Percentiles rank a stretch among this genome's conserved stretches.
These are phyloP conservation scores for Nymphalis urticae DNA, from an alignment of 2,888 invertebrate species.

Conservation along the genomic window DNA sequence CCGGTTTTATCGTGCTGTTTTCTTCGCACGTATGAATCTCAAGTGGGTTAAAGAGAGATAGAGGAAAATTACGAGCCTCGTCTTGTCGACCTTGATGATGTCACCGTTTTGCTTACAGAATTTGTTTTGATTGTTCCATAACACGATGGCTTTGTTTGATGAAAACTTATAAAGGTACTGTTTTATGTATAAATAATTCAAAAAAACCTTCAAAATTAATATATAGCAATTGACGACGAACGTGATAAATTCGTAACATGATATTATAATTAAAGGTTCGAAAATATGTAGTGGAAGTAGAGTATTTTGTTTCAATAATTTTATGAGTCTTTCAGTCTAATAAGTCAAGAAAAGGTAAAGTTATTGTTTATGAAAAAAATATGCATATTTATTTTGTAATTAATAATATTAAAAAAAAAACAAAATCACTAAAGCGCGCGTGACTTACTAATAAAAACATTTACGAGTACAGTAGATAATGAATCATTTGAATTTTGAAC, in stretches of 20 bases:
- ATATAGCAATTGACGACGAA: not conserved
- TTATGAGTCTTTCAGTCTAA: not conserved
- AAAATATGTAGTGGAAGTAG: no score
- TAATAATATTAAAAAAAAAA: no score
- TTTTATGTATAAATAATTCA: not conserved
- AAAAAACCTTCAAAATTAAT: not conserved
- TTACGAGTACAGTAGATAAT: not conserved
- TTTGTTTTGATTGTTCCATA: slow-evolving; percentile 53
- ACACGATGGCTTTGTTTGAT: slow-evolving; percentile 25
- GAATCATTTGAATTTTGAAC: not conserved
- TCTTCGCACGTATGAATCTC: slow-evolving; percentile 16
- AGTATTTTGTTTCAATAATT: no score
- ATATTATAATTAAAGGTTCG: no score
- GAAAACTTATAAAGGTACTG: slow-evolving; percentile 15
- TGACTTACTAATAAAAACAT: no score
- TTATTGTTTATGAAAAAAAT: no score
- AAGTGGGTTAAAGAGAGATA: slow-evolving; percentile 24
- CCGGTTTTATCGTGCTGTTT: slow-evolving; percentile 17
- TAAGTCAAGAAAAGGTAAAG: no score
- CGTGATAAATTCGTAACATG: no score
- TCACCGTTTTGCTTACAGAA: slow-evolving; percentile 58
- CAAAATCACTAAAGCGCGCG: no score
- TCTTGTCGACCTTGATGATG: slow-evolving; percentile 72
- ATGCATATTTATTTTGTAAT: no score
- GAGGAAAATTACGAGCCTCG: slow-evolving; percentile 39